A percentile compares a stretch with the other conserved stretches of the same genome.
Conservation (phyloP, 1,140 invertebrate species). For the Drosophila subpulchrella region DNA sequence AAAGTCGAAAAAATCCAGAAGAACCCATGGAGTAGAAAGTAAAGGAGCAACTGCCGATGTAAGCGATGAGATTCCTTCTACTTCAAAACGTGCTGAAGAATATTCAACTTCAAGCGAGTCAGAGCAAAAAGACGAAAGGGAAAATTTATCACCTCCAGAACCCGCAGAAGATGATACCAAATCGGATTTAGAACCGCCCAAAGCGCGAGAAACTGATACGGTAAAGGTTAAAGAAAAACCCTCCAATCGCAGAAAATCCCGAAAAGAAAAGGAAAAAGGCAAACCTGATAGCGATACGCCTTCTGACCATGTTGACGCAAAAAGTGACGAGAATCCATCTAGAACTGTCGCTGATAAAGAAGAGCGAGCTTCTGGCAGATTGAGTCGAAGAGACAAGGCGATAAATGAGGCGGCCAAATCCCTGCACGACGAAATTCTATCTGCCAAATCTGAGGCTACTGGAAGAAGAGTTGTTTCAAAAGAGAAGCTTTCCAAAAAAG, state of each 20-base stretch:
- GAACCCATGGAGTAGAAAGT: not conserved
- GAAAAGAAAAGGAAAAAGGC: not conserved
- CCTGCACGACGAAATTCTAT: not conserved
- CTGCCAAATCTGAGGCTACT: not conserved
- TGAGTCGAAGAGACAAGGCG: conserved; percentile 9
- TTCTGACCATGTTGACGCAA: not conserved
- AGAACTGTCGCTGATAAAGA: not conserved
- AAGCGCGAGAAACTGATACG: not conserved
- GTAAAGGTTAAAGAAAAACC: conserved; percentile 2
- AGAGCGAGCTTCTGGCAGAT: conserved; percentile 1
- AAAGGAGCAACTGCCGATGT: not conserved
- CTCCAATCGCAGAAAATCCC: not conserved
- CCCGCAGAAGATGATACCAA: not conserved
- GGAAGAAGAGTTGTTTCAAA: not conserved
- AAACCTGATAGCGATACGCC: not conserved
- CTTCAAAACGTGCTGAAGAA: conserved; percentile 9
- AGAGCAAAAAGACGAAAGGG: not conserved
- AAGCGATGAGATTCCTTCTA: not conserved
- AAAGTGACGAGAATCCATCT: not conserved
- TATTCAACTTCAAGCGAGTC: conserved; percentile 3
- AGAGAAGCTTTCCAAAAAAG: not conserved
- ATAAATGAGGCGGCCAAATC: not conserved
- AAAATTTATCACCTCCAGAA: not conserved
- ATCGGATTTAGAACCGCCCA: not conserved
- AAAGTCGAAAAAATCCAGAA: not conserved